A percentile compares a stretch with the other conserved stretches of the same genome.
Conservation (phyloP, 1,140 invertebrate species). For the Alviniconcha marisindica region DNA sequence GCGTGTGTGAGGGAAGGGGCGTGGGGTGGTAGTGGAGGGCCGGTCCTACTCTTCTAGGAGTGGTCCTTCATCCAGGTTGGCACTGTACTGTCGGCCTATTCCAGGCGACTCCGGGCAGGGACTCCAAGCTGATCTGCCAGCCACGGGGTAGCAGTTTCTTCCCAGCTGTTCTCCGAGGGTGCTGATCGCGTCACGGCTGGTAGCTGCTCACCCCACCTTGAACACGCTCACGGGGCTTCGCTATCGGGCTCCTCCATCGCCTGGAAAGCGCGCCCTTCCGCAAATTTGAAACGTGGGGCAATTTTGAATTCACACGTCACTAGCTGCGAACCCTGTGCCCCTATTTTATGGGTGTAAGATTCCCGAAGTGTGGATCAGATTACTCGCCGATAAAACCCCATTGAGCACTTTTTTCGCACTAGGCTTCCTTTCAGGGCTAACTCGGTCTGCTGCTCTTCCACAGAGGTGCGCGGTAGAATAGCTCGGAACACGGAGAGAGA, state of each 20-base stretch:
- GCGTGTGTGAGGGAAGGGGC: no score
- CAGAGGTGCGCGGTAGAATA: no score
- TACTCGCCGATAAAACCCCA: constrained; percentile 32
- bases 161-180: no score
- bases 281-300: constrained; percentile 32
- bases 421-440: background rate
- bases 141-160: no score
- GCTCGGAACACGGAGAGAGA: background rate
- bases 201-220: background rate
- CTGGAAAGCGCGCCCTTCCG: constrained; percentile 14
- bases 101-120: no score
- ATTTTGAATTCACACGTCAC: constrained; percentile 35
- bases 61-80: no score
- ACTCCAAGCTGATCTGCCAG: no score
- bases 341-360: constrained; percentile 27
- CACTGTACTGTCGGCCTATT: no score
- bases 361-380: constrained; percentile 29
- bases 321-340: constrained; percentile 19
- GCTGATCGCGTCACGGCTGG: constrained; percentile 6
- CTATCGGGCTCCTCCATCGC: constrained; percentile 14
- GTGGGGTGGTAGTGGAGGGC: no score
- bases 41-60: no score
- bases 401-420: constrained; percentile 37
- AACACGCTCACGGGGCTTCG: background rate
- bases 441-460: background rate